phyloP scores from a whole-genome alignment of 37 sponge, comb jelly and placozoan species.

The Crambe crambe region DNA sequence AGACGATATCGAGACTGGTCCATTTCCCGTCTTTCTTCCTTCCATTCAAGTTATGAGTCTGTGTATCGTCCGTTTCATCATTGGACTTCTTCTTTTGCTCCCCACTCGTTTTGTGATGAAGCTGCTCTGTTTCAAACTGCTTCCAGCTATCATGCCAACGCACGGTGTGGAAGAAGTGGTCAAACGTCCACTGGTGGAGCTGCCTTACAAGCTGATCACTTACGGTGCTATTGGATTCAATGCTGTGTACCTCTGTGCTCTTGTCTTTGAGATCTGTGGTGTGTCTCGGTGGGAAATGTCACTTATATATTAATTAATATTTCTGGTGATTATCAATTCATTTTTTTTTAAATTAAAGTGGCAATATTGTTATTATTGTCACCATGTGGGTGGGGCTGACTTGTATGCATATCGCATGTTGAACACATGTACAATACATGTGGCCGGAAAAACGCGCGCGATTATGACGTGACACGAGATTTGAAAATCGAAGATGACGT shows the following conservation, averaged over 20 bases:
- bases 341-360: too few relatives aligned
- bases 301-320: neutral
- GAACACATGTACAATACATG: too few relatives aligned
- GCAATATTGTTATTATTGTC: too few relatives aligned
- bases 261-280: conserved; percentile 54
- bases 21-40: conserved; percentile 44
- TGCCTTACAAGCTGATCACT: conserved; percentile 87
- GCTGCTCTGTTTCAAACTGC: conserved; percentile 75
- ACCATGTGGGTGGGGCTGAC: too few relatives aligned
- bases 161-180: conserved; percentile 68
- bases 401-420: too few relatives aligned
- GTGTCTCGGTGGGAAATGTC: conserved; percentile 38
- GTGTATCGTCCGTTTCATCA: conserved; percentile 58
- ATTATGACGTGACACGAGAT: too few relatives aligned
- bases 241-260: conserved; percentile 26
- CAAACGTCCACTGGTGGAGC: conserved; percentile 79
- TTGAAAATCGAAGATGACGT: too few relatives aligned
- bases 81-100: conserved; percentile 79
- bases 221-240: conserved; percentile 79
- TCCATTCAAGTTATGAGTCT: conserved; percentile 44
- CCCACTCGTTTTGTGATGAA: conserved; percentile 83
- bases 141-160: conserved; percentile 85
- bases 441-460: too few relatives aligned
- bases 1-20: conserved; percentile 60
- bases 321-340: too few relatives aligned